Percentiles rank a stretch among this genome's conserved stretches.
Conservation (phyloP, 2,888 invertebrate genomes). For the Trichacis sp. region DNA sequence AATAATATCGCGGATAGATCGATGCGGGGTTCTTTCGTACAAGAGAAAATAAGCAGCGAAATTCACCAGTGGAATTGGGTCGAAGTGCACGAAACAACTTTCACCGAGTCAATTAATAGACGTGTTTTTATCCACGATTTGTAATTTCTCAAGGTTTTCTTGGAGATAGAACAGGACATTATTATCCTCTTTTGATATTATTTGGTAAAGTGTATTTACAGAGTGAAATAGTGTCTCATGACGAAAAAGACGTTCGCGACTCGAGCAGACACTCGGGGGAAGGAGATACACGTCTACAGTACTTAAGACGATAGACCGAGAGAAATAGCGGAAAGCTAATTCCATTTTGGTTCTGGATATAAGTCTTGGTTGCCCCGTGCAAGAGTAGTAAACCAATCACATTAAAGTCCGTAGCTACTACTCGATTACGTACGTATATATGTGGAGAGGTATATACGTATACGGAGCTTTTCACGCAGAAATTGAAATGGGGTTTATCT, state of each 20-base stretch:
- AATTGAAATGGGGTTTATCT: not conserved
- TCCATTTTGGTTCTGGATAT: conserved; percentile 56
- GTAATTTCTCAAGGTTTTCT: too few relatives aligned
- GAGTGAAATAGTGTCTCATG: conserved; percentile 34
- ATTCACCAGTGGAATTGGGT: conserved; percentile 24
- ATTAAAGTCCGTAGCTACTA: conserved; percentile 52
- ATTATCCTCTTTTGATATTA: too few relatives aligned
- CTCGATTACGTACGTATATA: conserved; percentile 38
- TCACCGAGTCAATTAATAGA: too few relatives aligned
- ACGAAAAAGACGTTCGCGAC: conserved; percentile 25
- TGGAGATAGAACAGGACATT: too few relatives aligned
- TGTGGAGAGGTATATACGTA: conserved; percentile 17
- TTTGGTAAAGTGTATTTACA: conserved; percentile 8
- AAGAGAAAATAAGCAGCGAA: not conserved
- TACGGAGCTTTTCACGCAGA: conserved; percentile 14
- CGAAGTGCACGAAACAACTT: conserved; percentile 16
- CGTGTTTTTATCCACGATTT: too few relatives aligned
- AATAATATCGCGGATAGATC: conserved; percentile 50
- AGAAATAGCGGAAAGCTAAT: conserved; percentile 63
- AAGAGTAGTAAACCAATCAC: conserved; percentile 61
- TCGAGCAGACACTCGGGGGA: conserved; percentile 11
- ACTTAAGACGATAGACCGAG: conserved; percentile 54
- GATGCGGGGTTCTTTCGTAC: conserved; percentile 39
- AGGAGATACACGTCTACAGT: conserved; percentile 41
- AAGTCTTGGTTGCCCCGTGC: conserved; percentile 45